phyloP scores from a whole-genome alignment of 2,888 invertebrate genomes.

The Isoperla grammatica region DNA sequence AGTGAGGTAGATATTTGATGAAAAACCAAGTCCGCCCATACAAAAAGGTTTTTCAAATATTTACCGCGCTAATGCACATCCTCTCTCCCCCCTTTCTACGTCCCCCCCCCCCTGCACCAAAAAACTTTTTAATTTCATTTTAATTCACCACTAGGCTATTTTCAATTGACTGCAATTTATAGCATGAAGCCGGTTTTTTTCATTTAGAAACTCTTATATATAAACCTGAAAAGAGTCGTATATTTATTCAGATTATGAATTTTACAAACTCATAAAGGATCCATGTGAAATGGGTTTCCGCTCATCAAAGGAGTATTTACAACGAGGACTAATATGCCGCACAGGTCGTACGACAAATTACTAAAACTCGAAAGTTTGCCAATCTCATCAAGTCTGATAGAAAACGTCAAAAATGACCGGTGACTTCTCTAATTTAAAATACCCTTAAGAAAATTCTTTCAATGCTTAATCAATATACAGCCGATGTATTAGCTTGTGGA shows the following conservation, averaged over 20 bases:
- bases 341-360: background rate
- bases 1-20: constrained; percentile 8
- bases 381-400: too few relatives aligned
- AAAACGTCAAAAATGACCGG: too few relatives aligned
- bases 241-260: constrained; percentile 18
- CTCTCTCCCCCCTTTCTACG: background rate
- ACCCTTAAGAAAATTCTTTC: too few relatives aligned
- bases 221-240: background rate
- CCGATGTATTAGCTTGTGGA: too few relatives aligned
- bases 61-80: constrained; percentile 23
- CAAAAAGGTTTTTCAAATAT: constrained; percentile 17
- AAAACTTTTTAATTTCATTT: constrained; percentile 15
- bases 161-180: constrained; percentile 22
- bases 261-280: constrained; percentile 13
- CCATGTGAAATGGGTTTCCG: background rate
- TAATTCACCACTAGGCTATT: constrained; percentile 20
- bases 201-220: background rate
- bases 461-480: too few relatives aligned
- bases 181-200: background rate
- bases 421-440: too few relatives aligned
- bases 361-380: background rate
- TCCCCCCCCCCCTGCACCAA: constrained; percentile 2
- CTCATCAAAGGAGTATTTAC: background rate
- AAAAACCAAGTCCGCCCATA: constrained; percentile 2
- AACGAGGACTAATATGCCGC: background rate